Percentiles rank a stretch among this genome's conserved stretches.
phyloP scores from a whole-genome alignment of 2,888 invertebrate genomes.

The Hipparchia semele region DNA sequence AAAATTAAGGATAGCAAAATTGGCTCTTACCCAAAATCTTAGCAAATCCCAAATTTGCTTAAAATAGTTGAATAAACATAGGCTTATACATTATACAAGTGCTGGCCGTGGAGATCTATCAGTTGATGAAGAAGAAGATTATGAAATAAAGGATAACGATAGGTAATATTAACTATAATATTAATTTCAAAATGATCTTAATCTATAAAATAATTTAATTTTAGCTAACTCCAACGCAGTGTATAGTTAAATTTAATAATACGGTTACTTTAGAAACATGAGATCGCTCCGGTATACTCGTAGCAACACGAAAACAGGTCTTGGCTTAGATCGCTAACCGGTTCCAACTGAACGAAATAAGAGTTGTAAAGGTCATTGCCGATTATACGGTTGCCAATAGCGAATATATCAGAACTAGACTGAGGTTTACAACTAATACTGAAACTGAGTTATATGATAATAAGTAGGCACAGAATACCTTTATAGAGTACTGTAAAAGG shows the following conservation, averaged over 20 bases:
- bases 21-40: no score
- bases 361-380: slow-evolving; percentile 55
- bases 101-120: no score
- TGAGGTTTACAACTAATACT: slow-evolving; percentile 15
- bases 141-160: no score
- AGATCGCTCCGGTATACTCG: slow-evolving; percentile 40
- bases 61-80: no score
- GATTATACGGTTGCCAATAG: slow-evolving; percentile 42
- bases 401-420: slow-evolving; percentile 28
- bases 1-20: no score
- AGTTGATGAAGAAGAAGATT: no score
- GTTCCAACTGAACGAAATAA: slow-evolving; percentile 53
- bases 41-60: no score
- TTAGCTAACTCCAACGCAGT: slow-evolving; percentile 10
- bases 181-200: no score
- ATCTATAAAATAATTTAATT: no score
- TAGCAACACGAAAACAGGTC: slow-evolving; percentile 47
- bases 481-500: no score
- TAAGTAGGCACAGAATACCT: background rate
- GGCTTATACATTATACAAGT: no score
- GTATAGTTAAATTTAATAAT: slow-evolving; percentile 41
- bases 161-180: no score
- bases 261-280: slow-evolving; percentile 41
- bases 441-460: background rate
- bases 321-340: slow-evolving; percentile 47